phyloP scores from a whole-genome alignment of 1,140 invertebrate genomes.

The Saccostrea echinata region DNA sequence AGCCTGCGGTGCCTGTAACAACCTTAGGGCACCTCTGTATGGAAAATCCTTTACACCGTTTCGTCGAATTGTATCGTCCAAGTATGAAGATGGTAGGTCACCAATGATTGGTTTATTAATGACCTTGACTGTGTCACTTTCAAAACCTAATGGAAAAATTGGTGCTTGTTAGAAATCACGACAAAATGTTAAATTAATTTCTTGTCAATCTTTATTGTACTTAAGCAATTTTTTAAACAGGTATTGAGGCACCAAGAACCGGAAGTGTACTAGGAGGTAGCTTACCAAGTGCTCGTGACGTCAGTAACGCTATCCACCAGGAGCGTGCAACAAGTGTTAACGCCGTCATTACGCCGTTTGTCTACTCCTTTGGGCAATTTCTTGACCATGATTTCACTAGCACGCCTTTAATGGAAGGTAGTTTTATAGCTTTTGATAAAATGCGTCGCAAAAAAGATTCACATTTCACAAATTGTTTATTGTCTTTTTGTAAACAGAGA shows the following conservation, averaged over 20 bases:
- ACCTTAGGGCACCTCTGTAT: background rate
- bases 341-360: background rate
- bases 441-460: background rate
- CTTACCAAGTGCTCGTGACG: constrained; percentile 13
- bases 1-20: background rate
- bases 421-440: background rate
- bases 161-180: too few species aligned
- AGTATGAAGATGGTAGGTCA: background rate
- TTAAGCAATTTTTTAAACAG: background rate
- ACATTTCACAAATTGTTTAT: too few species aligned
- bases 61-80: background rate
- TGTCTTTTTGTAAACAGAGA: background rate
- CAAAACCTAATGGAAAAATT: too few species aligned
- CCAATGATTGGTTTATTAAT: too few species aligned
- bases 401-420: constrained; percentile 29
- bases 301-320: background rate
- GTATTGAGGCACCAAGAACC: constrained; percentile 7
- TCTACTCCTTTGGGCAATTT: background rate
- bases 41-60: background rate
- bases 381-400: constrained; percentile 21
- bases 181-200: too few species aligned
- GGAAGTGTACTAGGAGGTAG: background rate
- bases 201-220: background rate
- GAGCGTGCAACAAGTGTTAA: background rate
- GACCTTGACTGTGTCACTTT: too few species aligned